Evolutionary conservation across 2,113 vertebrate genomes (phyloP), one percentile per base, ranked within the genome.

Genomic region (Ceyx cyanopectus): DNA sequence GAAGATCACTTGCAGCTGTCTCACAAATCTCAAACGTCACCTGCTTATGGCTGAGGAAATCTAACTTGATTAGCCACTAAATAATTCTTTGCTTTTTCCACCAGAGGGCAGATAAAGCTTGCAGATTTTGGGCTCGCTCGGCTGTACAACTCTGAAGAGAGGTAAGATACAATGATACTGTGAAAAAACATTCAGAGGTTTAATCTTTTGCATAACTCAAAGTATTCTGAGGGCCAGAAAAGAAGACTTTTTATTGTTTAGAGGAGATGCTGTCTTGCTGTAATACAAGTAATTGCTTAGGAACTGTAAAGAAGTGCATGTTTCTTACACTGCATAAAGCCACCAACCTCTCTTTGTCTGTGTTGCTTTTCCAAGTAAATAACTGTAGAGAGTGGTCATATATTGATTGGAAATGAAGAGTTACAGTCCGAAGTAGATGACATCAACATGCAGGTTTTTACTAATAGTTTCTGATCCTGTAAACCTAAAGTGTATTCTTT

Each of bases 61-160:
- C 22, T 50, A 43, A 40, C 17, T 66, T 53, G 26, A 53, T 92
- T 81, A 70, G 58, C 20, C 12, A 30, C 63, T 89, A 89, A 84
- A 87, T 83, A 62, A 72, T 96, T 96, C 89, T 96, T 81, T 93
- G 62, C 93, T 97, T 85, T 97, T 97, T 97, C 93, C 92, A 97
- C 96, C 96, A 98, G 98, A 97, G 98, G 98, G 97, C 98, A 98
- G 97, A 98, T 98, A 96, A 98, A 98, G 95, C 98, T 98, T 29
- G 98, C 98, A 84, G 98, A 98, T 97, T 98, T 98, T 96, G 98
- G 98, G 83, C 98, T 98, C 92, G 98, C 98, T 93, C 98, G 98
- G 41, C 97, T 98, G 51, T 98, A 98, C 97, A 98, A 98, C 90
- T 98, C 98, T 23, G 98, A 98, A 88, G 98, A 98, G 97, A 98